These are phyloP conservation scores for Orchesella cincta DNA, from an alignment of 1,140 invertebrate genomes.

Conservation along the genomic window DNA sequence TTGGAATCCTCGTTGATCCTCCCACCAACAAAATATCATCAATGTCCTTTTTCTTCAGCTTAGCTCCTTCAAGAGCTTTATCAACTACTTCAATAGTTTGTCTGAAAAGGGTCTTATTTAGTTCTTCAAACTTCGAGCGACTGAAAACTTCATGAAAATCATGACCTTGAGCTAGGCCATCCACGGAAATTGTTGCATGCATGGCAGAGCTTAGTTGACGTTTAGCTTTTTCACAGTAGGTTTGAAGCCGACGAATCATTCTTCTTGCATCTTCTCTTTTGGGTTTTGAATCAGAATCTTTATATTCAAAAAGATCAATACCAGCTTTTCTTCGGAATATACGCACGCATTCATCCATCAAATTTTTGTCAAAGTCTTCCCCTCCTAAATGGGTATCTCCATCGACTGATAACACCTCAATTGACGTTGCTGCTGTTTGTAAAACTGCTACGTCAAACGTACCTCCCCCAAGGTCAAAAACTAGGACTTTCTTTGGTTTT, in stretches of 20 bases:
- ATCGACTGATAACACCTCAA: constrained; percentile 55
- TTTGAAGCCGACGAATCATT: not conserved
- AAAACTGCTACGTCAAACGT: constrained; percentile 62
- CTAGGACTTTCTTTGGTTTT: constrained; percentile 39
- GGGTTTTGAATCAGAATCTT: not conserved
- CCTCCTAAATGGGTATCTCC: not conserved
- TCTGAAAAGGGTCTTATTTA: not conserved
- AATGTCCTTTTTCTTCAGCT: constrained; percentile 53
- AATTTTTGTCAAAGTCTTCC: not conserved
- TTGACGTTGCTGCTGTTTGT: constrained; percentile 62
- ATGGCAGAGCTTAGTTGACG: not conserved
- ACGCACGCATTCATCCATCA: not conserved
- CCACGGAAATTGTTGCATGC: constrained; percentile 40
- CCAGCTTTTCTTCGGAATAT: not conserved
- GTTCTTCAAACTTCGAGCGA: not conserved
- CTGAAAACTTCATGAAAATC: constrained; percentile 61
- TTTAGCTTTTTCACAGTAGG: not conserved
- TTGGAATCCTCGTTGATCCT: constrained; percentile 42
- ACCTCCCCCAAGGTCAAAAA: constrained; percentile 53
- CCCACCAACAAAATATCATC: constrained; percentile 47
- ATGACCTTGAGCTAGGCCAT: constrained; percentile 10
- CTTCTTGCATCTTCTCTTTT: not conserved
- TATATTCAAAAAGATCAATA: constrained; percentile 57
- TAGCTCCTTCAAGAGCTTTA: not conserved
- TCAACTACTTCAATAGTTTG: not conserved